Conservation (phyloP, 2,113 vertebrate genomes). For the Rana temporaria region DNA sequence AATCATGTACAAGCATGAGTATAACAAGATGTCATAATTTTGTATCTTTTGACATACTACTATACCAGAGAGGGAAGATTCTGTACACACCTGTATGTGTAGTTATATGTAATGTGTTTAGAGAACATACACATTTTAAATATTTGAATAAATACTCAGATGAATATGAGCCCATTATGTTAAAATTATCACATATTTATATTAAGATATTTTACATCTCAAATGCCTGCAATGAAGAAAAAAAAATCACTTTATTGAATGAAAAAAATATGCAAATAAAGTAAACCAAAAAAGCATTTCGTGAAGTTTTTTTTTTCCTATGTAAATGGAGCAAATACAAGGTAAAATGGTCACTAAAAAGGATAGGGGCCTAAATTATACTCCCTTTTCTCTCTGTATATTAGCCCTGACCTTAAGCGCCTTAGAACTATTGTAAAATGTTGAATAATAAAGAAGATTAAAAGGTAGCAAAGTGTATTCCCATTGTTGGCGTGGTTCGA, state of each 20-base stretch:
- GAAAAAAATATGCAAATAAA: not conserved
- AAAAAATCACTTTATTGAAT: no score
- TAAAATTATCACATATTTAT: not conserved
- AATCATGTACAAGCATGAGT: no score
- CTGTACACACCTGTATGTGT: no score
- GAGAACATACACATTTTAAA: no score
- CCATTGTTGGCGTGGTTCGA: conserved; percentile 62
- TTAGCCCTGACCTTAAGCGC: conserved; percentile 56
- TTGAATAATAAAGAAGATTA: conserved; percentile 55
- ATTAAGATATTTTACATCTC: not conserved
- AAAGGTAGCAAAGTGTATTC: conserved; percentile 60
- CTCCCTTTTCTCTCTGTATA: conserved; percentile 52
- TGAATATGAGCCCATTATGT: no score
- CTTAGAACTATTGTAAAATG: conserved; percentile 57
- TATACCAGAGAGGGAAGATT: no score
- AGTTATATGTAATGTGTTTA: no score
- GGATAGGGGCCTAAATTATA: conserved; percentile 56
- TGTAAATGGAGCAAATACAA: not conserved
- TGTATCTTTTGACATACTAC: no score
- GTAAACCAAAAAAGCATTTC: conserved; percentile 12
- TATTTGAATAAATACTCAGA: no score
- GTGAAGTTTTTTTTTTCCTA: not conserved
- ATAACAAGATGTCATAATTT: no score
- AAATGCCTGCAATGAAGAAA: not conserved
- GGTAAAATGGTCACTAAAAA: conserved; percentile 24